Evolutionary conservation across 2,113 vertebrate species (phyloP), one percentile per base, ranked within the genome.

Genomic region (Nyctibius bracteatus): DNA sequence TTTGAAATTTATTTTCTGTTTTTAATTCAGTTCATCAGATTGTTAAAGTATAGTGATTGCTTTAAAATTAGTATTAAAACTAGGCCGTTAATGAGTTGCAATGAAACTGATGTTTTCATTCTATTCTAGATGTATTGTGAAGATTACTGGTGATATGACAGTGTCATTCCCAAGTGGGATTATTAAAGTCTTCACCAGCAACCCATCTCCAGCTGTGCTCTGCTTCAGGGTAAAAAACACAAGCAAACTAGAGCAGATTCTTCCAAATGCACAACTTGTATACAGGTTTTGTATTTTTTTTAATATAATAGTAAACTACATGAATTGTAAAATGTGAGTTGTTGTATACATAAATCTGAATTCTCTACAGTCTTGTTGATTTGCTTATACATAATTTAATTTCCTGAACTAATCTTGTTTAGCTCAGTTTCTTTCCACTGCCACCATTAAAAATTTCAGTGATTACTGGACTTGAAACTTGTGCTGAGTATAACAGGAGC

Each of bases 141-240:
- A 99, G 98, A 99, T 99, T 90, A 99, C 99, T 67, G 99, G 99
- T 83, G 99, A 99, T 86, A 98, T 99, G 99, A 99, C 99, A 9
- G 86, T 99, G 62, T 99, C 99, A 16, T 99, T 99, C 97, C 99
- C 99, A 87, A 99, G 98, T 89, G 99, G 99, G 79, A 99, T 99
- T 97, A 99, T 99, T 98, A 99, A 99, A 98, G 98, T 99, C 80
- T 99, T 99, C 96, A 99, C 99, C 79, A 98, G 97, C 97, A 99
- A 99, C 97, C 99, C 99, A 27, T 99, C 99, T 87, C 99, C 99
- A 43, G 98, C 99, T 70, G 98, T 99, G 81, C 98, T 99, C 31
- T 98, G 98, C 97, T 99, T 99, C 97, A 98, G 98, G 83, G 98
- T 99, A 94, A 99, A 98, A 96, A 99, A 99, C 97, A 99, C 98